Evolutionary conservation across 2,113 vertebrate species (phyloP), one percentile per base, ranked within the genome.

Genomic region (Coreoperca whiteheadi): DNA sequence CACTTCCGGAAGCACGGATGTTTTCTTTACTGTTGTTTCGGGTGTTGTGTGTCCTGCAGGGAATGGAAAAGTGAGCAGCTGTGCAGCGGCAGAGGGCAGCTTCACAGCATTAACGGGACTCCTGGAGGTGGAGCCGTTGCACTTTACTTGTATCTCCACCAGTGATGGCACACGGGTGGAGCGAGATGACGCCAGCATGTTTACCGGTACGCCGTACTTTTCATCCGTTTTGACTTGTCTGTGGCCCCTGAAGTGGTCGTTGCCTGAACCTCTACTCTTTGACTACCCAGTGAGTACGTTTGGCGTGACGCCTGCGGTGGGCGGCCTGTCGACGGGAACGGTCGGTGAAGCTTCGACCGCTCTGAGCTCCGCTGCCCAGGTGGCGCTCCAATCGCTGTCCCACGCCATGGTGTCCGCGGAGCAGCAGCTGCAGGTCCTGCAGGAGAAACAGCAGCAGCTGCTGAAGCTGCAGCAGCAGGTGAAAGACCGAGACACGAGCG

Each of bases 381-480:
- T 99, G 95, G 98, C 98, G 71, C 97, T 99, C 87, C 98, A 99
- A 95, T 99, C 98, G 46, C 97, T 99, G 92, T 99, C 98, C 88
- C 98, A 99, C 88, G 98, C 98, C 95, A 99, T 99, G 98, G 98
- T 99, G 88, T 99, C 98, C 84, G 98, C 98, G 9, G 98, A 99
- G 95, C 98, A 99, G 95, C 98, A 99, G 96, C 96, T 99, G 67
- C 98, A 99, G 95, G 98, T 99, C 90, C 96, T 99, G 92, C 98
- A 99, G 97, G 98, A 99, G 96, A 99, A 99, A 95, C 98, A 99
- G 91, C 98, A 99, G 96, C 98, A 99, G 94, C 96, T 99, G 93
- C 96, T 99, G 90, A 99, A 99, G 95, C 97, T 99, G 94, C 98
- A 99, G 95, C 98, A 99, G 95, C 98, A 99, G 98, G 98, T 99